Conservation (phyloP, 2,888 invertebrate genomes). For the Megastigmus dorsalis region DNA sequence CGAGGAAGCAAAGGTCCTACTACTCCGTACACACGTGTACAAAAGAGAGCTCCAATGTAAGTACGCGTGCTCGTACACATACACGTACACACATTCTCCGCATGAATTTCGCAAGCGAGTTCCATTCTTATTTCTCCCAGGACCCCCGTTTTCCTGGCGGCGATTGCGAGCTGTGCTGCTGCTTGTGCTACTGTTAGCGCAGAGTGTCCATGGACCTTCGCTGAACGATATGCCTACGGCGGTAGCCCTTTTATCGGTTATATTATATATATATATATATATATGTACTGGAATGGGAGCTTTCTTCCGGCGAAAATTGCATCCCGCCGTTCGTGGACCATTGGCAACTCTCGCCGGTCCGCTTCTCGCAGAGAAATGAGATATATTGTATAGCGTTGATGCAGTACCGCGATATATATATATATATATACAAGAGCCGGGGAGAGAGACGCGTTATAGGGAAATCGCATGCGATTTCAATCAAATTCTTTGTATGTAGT, state of each 20-base stretch:
- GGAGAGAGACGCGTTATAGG: too few relatives aligned
- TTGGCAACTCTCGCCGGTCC: background rate
- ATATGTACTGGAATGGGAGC: conserved; percentile 54
- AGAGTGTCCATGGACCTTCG: background rate
- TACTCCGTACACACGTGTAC: conserved; percentile 21
- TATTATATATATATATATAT: too few relatives aligned
- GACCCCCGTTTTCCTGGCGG: conserved; percentile 45
- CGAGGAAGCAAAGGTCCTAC: conserved; percentile 40
- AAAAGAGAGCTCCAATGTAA: too few relatives aligned
- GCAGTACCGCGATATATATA: too few relatives aligned
- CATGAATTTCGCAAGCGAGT: conserved; percentile 61
- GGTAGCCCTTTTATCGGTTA: conserved; percentile 11
- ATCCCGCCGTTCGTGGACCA: conserved; percentile 50
- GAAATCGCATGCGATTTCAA: too few relatives aligned
- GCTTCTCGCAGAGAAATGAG: background rate
- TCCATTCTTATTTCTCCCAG: conserved; percentile 64
- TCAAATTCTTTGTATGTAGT: too few relatives aligned
- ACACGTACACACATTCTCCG: conserved; percentile 46
- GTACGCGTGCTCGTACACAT: conserved; percentile 37
- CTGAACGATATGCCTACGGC: conserved; percentile 40
- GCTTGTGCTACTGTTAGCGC: too few relatives aligned
- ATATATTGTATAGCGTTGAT: too few relatives aligned
- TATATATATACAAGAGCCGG: too few relatives aligned
- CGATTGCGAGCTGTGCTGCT: too few relatives aligned
- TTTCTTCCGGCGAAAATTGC: conserved; percentile 64